Percentiles rank a stretch among this genome's conserved stretches.
These are phyloP conservation scores for Kryptopterus vitreolus DNA, from an alignment of 2,797 vertebrate genomes.

Conservation along the genomic window DNA sequence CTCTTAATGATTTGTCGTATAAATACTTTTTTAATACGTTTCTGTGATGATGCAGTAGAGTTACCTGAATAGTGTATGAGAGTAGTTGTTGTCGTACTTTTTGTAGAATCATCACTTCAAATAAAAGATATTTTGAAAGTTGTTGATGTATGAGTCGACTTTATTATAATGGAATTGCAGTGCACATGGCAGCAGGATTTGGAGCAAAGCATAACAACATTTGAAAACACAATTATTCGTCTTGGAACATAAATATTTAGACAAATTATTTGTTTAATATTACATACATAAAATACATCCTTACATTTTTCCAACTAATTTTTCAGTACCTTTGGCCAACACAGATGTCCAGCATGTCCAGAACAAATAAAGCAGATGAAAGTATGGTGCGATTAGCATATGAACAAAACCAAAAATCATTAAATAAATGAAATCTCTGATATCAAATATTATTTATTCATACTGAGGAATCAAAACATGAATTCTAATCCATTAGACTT, in stretches of 20 bases:
- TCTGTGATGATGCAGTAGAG: conserved; percentile 37
- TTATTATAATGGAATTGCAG: neutral
- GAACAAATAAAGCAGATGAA: neutral
- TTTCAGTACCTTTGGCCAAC: neutral
- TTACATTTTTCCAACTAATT: neutral
- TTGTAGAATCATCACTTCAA: conserved; percentile 49
- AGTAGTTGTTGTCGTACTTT: conserved; percentile 43
- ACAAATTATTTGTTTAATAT: neutral
- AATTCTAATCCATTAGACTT: neutral
- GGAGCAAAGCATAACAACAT: neutral
- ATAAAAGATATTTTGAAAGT: conserved; percentile 50
- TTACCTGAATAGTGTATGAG: conserved; percentile 39
- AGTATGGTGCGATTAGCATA: neutral
- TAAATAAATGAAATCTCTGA: neutral
- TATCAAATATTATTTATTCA: neutral
- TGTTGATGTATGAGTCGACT: neutral
- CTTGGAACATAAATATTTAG: neutral
- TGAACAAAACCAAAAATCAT: neutral
- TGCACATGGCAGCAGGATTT: neutral
- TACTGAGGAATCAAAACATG: neutral
- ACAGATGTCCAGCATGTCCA: neutral
- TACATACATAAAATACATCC: neutral
- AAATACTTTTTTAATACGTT: conserved; percentile 53
- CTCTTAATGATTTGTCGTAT: conserved; percentile 43
- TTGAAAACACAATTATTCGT: neutral